Conservation (phyloP, 2,797 vertebrate genomes). For the Melanotaenia maccullochi region DNA sequence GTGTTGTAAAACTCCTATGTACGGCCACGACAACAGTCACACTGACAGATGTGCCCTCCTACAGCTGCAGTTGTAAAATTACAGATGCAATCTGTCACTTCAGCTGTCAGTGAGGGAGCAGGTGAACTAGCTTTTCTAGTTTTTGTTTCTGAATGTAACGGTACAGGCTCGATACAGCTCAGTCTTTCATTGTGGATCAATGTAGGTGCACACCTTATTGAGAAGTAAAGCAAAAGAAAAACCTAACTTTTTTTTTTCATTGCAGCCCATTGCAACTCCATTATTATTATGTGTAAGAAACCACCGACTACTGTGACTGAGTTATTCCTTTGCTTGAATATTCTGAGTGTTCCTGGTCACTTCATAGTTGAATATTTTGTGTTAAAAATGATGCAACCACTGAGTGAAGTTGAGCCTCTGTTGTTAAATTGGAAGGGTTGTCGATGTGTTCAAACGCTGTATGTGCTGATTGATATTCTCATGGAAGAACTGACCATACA, state of each 20-base stretch:
- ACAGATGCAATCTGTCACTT: conserved; percentile 14
- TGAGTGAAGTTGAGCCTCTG: neutral
- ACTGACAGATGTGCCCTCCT: conserved; percentile 16
- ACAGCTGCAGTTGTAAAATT: conserved; percentile 1
- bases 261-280: neutral
- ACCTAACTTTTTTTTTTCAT: neutral
- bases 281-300: neutral
- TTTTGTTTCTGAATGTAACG: neutral
- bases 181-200: neutral
- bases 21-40: neutral
- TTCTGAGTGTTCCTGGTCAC: neutral
- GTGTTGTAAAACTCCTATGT: neutral
- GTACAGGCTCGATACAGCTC: neutral
- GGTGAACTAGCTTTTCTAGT: conserved; percentile 9
- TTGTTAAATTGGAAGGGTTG: conserved; percentile 3
- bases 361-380: neutral
- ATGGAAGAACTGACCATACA: neutral
- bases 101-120: conserved; percentile 3
- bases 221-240: neutral
- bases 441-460: neutral
- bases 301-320: neutral
- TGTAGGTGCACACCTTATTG: neutral
- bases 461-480: conserved; percentile 13
- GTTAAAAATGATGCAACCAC: neutral
- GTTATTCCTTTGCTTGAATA: neutral